Evolutionary conservation across 2,113 vertebrate genomes (phyloP).

Genomic region (Pterophyllum scalare): DNA sequence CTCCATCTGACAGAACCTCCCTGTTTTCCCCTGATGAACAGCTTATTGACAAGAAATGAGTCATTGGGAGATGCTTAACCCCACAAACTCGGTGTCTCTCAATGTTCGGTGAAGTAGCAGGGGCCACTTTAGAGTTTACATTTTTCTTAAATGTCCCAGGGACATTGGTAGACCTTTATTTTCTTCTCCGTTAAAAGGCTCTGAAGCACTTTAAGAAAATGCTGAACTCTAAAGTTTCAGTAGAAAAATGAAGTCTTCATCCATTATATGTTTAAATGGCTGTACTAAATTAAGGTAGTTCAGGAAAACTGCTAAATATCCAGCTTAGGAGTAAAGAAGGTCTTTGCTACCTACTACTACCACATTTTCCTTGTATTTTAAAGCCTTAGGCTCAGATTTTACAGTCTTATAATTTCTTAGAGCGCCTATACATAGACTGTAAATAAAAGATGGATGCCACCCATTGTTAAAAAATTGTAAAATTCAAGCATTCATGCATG

Average conservation of each 20-base stretch:
- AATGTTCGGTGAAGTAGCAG: background rate
- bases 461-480: background rate
- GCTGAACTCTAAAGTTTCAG: background rate
- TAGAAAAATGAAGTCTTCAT: background rate
- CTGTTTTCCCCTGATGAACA: conserved; percentile 47
- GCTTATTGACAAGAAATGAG: conserved; percentile 63
- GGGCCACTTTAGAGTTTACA: conserved; percentile 53
- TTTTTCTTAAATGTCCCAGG: conserved; percentile 29
- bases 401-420: background rate
- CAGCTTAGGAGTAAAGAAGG: no score
- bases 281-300: background rate
- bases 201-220: background rate
- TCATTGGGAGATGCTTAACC: conserved; percentile 59
- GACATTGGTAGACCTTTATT: conserved; percentile 12
- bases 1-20: conserved; percentile 50
- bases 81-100: conserved; percentile 29
- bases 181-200: conserved; percentile 1
- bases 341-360: background rate
- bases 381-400: background rate
- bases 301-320: background rate
- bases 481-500: background rate
- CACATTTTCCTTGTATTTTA: background rate
- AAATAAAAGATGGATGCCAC: background rate
- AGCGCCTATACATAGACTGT: background rate
- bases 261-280: background rate